Conservation (phyloP, 1,140 invertebrate genomes). For the Arion vulgaris region DNA sequence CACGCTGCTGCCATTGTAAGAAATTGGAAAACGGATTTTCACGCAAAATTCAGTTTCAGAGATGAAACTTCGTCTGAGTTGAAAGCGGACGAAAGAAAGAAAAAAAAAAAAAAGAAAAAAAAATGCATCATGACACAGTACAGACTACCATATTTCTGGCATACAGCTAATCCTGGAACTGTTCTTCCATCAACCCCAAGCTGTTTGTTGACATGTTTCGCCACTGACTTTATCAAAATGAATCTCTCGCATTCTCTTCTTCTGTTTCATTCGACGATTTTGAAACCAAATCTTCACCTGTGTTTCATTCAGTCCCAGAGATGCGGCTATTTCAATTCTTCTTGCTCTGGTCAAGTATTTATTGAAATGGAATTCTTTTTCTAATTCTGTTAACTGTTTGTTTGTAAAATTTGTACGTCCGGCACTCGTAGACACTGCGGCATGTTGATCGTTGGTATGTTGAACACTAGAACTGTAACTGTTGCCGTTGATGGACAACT, state of each 20-base stretch:
- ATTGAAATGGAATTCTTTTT: conserved; percentile 99
- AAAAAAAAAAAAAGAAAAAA: too few species aligned
- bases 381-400: conserved; percentile 97
- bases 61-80: too few species aligned
- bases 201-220: conserved; percentile 50
- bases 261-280: conserved; percentile 98
- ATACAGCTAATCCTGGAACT: conserved; percentile 54
- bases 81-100: too few species aligned
- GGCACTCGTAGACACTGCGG: conserved; percentile 1
- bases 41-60: too few species aligned
- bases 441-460: not conserved
- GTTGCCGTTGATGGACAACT: conserved; percentile 3
- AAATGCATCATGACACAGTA: too few species aligned
- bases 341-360: conserved; percentile 97
- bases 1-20: too few species aligned
- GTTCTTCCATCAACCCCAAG: conserved; percentile 53
- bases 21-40: too few species aligned
- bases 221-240: conserved; percentile 57
- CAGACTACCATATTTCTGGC: too few species aligned
- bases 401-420: conserved; percentile 97
- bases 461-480: not conserved
- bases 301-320: conserved; percentile 96
- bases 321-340: conserved; percentile 96
- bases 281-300: conserved; percentile 81
- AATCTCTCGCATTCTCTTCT: conserved; percentile 79